phyloP scores from a whole-genome alignment of 2,113 vertebrate genomes.

The Tupaia chinensis region DNA sequence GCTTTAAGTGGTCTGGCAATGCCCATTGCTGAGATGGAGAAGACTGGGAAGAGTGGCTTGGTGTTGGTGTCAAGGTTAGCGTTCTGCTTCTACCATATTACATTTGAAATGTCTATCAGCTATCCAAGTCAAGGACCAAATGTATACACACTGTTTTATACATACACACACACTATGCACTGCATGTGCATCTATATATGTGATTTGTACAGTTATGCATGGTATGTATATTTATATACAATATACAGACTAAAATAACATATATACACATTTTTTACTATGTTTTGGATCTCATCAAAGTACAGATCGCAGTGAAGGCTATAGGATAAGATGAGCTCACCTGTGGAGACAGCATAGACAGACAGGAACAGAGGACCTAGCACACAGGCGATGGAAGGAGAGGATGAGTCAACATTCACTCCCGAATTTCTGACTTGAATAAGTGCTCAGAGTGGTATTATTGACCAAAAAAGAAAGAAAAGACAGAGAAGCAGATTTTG shows the following conservation, averaged over 20 bases:
- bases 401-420: background rate
- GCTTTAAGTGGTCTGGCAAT: background rate
- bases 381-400: too few relatives aligned
- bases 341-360: background rate
- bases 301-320: background rate
- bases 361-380: background rate
- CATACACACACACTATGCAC: too few relatives aligned
- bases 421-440: background rate
- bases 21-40: background rate
- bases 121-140: background rate
- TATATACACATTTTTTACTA: background rate
- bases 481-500: background rate
- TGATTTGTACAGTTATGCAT: too few relatives aligned
- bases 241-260: background rate
- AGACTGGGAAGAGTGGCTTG: background rate
- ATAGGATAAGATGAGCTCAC: background rate
- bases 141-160: too few relatives aligned
- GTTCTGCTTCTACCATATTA: background rate
- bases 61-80: background rate
- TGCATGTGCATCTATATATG: too few relatives aligned
- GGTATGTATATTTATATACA: background rate
- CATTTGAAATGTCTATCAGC: background rate
- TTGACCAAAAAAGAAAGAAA: background rate
- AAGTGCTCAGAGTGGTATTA: background rate
- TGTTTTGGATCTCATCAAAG: background rate